Base-by-base conservation (phyloP, 2,113 vertebrate genomes). In the Greenwoodochromis staneri region DNA sequence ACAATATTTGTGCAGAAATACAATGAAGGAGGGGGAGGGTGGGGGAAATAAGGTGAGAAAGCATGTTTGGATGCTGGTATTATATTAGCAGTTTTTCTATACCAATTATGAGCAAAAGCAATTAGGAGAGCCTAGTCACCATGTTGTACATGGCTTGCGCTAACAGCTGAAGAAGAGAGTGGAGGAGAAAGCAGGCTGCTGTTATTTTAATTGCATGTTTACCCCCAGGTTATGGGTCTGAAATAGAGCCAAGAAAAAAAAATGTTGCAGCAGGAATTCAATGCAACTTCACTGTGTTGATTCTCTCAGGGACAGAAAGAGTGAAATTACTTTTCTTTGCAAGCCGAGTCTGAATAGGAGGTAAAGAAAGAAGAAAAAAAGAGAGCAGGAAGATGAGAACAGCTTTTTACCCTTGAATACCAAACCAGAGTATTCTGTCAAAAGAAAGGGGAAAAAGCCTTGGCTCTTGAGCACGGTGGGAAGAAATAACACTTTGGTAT, bases 161-260 rank as follows among this genome's bases (percentile, higher is more conserved):
- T 92, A 89, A 92, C 87, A 87, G 92, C 93, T 92, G 87, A 89
- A 82, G 88, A 88, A 90, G 88, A 87, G 91, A 88, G 90, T 82
- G 81, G 78, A 90, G 89, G 89, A 93, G 90, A 93, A 91, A 91
- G 92, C 92, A 92, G 87, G 91, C 91, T 91, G 91, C 89, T 95
- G 94, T 93, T 96, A 94, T 95, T 96, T 94, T 96, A 96, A 97
- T 96, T 96, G 94, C 94, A 91, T 95, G 94, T 96, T 96, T 96
- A 95, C 95, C 94, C 95, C 91, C 90, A 94, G 96, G 96, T 95
- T 96, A 95, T 93, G 84, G 93, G 95, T 91, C 93, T 94, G 94
- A 95, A 94, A 96, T 96, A 93, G 91, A 96, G 94, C 93, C 86
- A 91, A 84, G 93, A 88, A 94, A 94, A 90, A 93, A 81, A 94